phyloP scores from a whole-genome alignment of 2,797 vertebrate species.

The Phataginus tetradactyla region DNA sequence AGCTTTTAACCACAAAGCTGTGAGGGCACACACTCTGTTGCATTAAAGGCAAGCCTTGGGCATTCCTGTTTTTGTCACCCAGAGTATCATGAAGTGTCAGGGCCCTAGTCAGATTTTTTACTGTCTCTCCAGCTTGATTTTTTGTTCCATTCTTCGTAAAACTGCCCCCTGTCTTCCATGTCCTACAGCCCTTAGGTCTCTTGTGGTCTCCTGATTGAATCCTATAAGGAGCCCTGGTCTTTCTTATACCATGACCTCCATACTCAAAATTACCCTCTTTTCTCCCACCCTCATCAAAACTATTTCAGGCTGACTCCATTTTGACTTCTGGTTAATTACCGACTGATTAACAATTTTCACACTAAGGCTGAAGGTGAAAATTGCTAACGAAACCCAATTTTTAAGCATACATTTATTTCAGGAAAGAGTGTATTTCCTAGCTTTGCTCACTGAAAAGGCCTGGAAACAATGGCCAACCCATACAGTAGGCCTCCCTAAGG shows the following conservation, averaged over 20 bases:
- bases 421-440: not conserved
- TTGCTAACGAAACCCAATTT: conserved; percentile 10
- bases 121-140: not conserved
- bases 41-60: not conserved
- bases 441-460: not conserved
- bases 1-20: not conserved
- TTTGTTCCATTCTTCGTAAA: not conserved
- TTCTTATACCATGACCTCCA: not conserved
- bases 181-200: not conserved
- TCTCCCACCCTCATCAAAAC: not conserved
- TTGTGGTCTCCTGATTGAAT: not conserved
- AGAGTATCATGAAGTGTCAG: not conserved
- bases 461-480: not conserved
- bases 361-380: not conserved
- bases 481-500: not conserved
- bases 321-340: conserved; percentile 24
- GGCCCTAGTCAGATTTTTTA: not conserved
- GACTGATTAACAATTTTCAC: not conserved
- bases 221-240: not conserved
- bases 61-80: not conserved
- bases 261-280: not conserved
- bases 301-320: not conserved
- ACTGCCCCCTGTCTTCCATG: not conserved
- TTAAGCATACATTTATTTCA: not conserved
- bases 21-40: not conserved